Evolutionary conservation across 2,888 invertebrate species (phyloP).

Genomic region (Pyrrhosoma nymphula): DNA sequence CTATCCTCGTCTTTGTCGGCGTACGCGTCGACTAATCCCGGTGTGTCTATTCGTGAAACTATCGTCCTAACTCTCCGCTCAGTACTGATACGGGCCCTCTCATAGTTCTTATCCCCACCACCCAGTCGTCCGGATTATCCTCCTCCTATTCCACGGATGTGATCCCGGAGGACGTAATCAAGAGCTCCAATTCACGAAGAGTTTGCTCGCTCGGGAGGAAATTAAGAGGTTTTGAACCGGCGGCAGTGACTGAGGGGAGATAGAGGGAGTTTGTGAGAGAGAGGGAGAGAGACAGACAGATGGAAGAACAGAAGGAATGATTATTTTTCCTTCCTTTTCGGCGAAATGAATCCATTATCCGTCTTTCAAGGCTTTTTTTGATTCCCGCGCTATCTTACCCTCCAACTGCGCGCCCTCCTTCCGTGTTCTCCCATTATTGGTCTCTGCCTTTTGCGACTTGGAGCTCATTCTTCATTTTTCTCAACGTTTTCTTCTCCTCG

Average conservation of each 20-base stretch:
- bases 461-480: too few species aligned
- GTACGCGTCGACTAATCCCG: too few species aligned
- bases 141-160: neutral
- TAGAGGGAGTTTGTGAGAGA: neutral
- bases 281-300: neutral
- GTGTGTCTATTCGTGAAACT: too few species aligned
- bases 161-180: constrained; percentile 2
- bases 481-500: too few species aligned
- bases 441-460: too few species aligned
- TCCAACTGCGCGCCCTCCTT: neutral
- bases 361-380: neutral
- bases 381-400: neutral
- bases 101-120: neutral
- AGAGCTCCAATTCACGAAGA: constrained; percentile 1
- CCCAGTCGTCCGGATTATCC: neutral
- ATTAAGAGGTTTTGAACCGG: neutral
- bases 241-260: neutral
- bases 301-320: neutral
- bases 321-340: neutral
- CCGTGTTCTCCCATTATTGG: too few species aligned
- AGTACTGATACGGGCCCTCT: neutral
- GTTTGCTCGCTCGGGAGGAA: constrained; percentile 12
- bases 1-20: too few species aligned
- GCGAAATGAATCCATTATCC: neutral
- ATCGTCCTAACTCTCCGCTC: too few species aligned